Conservation (phyloP, 2,113 vertebrate species). For the Struthio camelus region DNA sequence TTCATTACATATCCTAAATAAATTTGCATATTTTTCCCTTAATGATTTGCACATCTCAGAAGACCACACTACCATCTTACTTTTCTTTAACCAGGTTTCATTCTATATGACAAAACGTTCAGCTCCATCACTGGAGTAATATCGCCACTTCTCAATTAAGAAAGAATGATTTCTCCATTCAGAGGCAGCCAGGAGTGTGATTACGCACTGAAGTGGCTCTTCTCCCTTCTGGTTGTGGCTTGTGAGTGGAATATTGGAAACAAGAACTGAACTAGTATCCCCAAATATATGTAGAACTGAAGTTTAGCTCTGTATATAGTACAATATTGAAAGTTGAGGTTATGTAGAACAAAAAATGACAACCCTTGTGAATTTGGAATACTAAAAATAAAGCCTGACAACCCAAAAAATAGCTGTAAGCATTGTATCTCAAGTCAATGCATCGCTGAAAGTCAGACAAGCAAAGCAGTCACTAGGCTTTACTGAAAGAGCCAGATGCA, state of each 20-base stretch:
- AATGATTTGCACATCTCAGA: not conserved
- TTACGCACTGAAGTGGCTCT: not conserved
- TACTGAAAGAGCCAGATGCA: fast-evolving
- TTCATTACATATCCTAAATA: not conserved
- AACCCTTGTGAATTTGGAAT: not conserved
- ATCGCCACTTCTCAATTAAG: slow-evolving; percentile 9
- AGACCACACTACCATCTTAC: not conserved
- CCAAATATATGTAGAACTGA: not conserved
- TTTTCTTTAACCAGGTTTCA: not conserved
- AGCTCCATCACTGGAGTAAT: not conserved
- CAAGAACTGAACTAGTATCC: not conserved
- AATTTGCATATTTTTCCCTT: not conserved
- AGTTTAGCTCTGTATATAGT: not conserved
- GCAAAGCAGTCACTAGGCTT: fast-evolving
- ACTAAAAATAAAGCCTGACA: not conserved
- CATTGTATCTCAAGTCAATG: not conserved
- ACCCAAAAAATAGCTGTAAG: not conserved
- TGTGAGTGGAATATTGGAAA: not conserved
- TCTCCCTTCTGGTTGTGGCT: not conserved
- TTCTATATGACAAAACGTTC: not conserved
- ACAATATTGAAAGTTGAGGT: not conserved
- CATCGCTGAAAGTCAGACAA: not conserved
- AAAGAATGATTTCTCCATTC: not conserved
- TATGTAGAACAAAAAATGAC: not conserved
- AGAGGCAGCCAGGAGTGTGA: not conserved